Conservation (phyloP, 2,888 invertebrate genomes). For the Geophilus truncorum region DNA sequence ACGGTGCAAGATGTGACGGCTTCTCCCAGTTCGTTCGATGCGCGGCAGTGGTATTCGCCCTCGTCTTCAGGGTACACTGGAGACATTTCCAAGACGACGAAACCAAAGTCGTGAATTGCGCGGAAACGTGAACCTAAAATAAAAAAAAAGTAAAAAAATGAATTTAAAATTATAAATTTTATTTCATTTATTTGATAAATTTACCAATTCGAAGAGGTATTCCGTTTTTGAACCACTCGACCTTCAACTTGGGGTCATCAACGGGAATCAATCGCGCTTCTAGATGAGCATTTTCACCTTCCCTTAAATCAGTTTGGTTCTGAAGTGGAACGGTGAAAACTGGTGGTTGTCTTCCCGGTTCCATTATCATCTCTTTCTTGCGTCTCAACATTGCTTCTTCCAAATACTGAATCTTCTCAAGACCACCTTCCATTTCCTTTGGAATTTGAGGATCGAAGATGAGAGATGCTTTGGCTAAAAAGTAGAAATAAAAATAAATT, state of each 20-base stretch:
- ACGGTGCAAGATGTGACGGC: constrained; percentile 59
- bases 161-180: background rate
- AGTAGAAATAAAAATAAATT: background rate
- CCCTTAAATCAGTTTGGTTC: constrained; percentile 77
- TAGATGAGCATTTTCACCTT: constrained; percentile 87
- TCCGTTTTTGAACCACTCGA: constrained; percentile 94
- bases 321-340: constrained; percentile 83
- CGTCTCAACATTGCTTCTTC: constrained; percentile 81
- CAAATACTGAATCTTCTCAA: constrained; percentile 85
- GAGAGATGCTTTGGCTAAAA: constrained; percentile 68
- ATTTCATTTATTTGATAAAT: background rate
- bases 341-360: constrained; percentile 77
- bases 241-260: constrained; percentile 82
- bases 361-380: constrained; percentile 65
- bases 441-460: constrained; percentile 90
- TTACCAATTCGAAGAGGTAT: constrained; percentile 44
- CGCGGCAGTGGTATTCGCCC: constrained; percentile 67
- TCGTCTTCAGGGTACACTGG: constrained; percentile 96
- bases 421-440: constrained; percentile 90
- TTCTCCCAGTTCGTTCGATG: constrained; percentile 81
- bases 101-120: constrained; percentile 96
- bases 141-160: background rate
- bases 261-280: constrained; percentile 75
- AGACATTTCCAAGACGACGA: constrained; percentile 93
- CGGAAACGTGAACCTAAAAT: constrained; percentile 79